Evolutionary conservation across 2,888 invertebrate genomes (phyloP), one percentile per base, ranked within the genome.

Genomic region (Leptodirus hochenwartii): DNA sequence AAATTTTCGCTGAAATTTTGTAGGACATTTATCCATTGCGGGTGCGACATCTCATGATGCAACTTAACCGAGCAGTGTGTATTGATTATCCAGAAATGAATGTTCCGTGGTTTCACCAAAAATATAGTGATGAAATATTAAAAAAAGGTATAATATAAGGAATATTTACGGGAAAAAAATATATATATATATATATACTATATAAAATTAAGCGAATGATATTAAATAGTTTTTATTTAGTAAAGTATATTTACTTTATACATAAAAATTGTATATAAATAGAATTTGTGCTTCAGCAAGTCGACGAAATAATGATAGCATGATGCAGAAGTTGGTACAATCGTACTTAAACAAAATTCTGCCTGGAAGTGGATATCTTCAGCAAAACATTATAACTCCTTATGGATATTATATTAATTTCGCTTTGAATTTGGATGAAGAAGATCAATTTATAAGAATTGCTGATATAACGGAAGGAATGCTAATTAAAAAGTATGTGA

Each of bases 21-120:
- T 40, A 64, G 62, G 63, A 58, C 22, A 56, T 53, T 2, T 67
- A 68, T 48, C 65, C 68, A 1, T 47, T 54, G 13, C 51, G 58
- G 37, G 61, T 70, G 3, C 52, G 68, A 9, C 53, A 59, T 37
- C 46, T 51, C 25, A 56, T 72, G 29, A 70, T 72, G 70, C 59
- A 65, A 38, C 45, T 72, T 23, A 73, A 72, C 47, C 56, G 72
- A 32, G 59, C 65, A 2, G 66, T 71, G 11, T 69, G 71, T 41
- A 49, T 73, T 25, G 71, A 71, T 46, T 61, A 64, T 45, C 71
- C 72, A 0, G 63, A 70, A 45, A 50, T 59, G 8, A 63, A 64
- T 45, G 56, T 72, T 4, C 71, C 71, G 1, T 72, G 72, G 72
- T 72, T 73, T 44, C 71, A 72, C 43, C 60, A 66, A 38, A 66